phyloP scores from a whole-genome alignment of 2,888 invertebrate genomes.

The Pachymerium ferrugineum region DNA sequence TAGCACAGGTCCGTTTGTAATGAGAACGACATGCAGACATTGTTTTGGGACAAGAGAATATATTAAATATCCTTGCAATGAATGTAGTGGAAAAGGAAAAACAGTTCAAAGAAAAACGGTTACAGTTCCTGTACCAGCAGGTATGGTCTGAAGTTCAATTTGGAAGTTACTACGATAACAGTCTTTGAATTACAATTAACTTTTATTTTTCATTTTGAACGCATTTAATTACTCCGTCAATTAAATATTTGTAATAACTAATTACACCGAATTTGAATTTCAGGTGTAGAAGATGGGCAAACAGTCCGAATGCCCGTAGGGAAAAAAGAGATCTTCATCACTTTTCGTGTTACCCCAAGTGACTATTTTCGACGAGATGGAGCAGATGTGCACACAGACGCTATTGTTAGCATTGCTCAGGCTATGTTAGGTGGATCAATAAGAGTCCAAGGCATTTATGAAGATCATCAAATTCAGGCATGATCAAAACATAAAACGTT shows the following conservation, averaged over 20 bases:
- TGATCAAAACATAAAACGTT: not conserved
- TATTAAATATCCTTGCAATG: slow-evolving; percentile 83
- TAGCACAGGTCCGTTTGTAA: slow-evolving; percentile 79
- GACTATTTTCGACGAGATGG: slow-evolving; percentile 88
- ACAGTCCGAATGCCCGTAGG: slow-evolving; percentile 92
- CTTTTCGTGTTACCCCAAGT: slow-evolving; percentile 84
- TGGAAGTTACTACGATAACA: slow-evolving; percentile 4
- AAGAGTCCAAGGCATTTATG: slow-evolving; percentile 87
- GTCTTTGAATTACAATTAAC: not conserved
- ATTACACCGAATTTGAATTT: slow-evolving; percentile 16
- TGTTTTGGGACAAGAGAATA: slow-evolving; percentile 80
- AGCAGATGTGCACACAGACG: slow-evolving; percentile 92
- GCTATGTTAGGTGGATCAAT: slow-evolving; percentile 90
- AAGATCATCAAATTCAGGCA: slow-evolving; percentile 85
- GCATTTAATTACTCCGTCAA: too few species aligned
- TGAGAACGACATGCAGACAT: slow-evolving; percentile 90
- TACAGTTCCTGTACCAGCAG: slow-evolving; percentile 87
- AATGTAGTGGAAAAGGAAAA: slow-evolving; percentile 90
- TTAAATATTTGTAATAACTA: not conserved
- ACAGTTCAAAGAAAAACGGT: slow-evolving; percentile 81
- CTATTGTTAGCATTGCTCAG: slow-evolving; percentile 80
- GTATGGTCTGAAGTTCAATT: slow-evolving; percentile 45
- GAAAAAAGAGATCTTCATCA: slow-evolving; percentile 84
- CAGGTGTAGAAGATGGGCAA: slow-evolving; percentile 88
- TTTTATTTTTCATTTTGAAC: slow-evolving; percentile 24